Percentiles rank a stretch among this genome's conserved stretches.
Evolutionary conservation across 2,888 invertebrate genomes (phyloP).

Genomic region (Lacanobia oleracea): DNA sequence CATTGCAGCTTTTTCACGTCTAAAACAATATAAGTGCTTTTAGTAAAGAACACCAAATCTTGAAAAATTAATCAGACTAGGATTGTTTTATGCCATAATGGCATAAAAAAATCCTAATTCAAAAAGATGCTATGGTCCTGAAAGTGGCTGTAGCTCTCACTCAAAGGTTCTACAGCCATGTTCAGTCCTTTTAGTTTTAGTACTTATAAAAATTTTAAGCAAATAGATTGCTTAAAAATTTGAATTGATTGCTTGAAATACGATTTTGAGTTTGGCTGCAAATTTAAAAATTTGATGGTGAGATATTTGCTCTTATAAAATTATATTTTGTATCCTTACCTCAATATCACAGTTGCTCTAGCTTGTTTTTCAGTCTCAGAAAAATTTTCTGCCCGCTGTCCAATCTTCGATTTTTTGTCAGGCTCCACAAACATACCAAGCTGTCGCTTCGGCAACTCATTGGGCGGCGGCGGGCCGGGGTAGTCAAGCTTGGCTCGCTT

Average conservation of each 20-base stretch:
- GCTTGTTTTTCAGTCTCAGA: constrained; percentile 95
- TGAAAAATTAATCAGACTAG: not conserved
- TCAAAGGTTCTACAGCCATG: too few relatives aligned
- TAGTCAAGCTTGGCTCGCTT: constrained; percentile 95
- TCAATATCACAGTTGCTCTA: constrained; percentile 93
- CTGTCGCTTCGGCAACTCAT: constrained; percentile 95
- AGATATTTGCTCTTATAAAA: not conserved
- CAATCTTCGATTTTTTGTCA: constrained; percentile 95
- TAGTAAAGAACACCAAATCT: constrained; percentile 13
- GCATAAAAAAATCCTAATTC: not conserved
- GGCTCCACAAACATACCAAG: constrained; percentile 96
- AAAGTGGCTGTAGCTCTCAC: too few relatives aligned
- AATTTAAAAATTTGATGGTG: not conserved
- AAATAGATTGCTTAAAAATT: too few relatives aligned
- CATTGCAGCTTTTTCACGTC: constrained; percentile 90
- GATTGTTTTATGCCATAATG: too few relatives aligned
- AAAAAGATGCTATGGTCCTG: too few relatives aligned
- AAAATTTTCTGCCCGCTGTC: constrained; percentile 94
- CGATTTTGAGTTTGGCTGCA: constrained; percentile 6
- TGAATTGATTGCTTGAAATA: too few relatives aligned
- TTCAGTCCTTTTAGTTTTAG: too few relatives aligned
- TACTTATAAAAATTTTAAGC: too few relatives aligned
- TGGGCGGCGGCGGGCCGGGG: constrained; percentile 94
- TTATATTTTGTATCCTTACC: constrained; percentile 79
- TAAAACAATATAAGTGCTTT: constrained; percentile 72